phyloP scores from a whole-genome alignment of 2,113 vertebrate genomes.

The Coracopsis vasa region DNA sequence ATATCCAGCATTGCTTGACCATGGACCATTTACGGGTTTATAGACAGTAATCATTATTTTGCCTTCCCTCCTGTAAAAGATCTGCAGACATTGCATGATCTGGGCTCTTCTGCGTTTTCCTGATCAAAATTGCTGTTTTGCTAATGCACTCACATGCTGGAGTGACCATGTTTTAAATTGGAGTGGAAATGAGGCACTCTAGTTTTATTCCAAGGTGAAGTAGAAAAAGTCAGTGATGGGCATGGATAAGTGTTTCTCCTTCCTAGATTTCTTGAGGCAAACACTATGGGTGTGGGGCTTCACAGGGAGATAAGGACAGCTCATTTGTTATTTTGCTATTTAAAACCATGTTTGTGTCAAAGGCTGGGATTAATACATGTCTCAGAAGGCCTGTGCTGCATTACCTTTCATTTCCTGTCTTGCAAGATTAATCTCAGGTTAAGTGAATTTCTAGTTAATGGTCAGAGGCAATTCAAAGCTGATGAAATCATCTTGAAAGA shows the following conservation, averaged over 20 bases:
- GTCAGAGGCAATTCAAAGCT: conserved; percentile 19
- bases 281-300: neutral
- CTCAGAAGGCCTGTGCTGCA: neutral
- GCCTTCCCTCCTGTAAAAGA: neutral
- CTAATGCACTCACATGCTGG: accelerated
- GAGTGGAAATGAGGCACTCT: neutral
- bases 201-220: conserved; percentile 6
- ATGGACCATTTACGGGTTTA: neutral
- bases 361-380: conserved; percentile 33
- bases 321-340: conserved; percentile 10
- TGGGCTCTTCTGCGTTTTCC: neutral
- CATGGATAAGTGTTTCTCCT: neutral
- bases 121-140: neutral
- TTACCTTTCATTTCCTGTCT: conserved; percentile 46
- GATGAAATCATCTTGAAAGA: neutral
- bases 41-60: neutral
- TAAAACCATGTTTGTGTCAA: conserved; percentile 12
- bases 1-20: neutral
- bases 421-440: conserved; percentile 42
- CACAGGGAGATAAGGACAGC: neutral
- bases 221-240: neutral
- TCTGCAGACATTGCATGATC: neutral
- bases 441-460: conserved; percentile 42
- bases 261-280: neutral
- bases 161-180: neutral